Evolutionary conservation across 1,140 invertebrate genomes (phyloP), one percentile per base, ranked within the genome.

Genomic region (Akabosia matsudoensis): DNA sequence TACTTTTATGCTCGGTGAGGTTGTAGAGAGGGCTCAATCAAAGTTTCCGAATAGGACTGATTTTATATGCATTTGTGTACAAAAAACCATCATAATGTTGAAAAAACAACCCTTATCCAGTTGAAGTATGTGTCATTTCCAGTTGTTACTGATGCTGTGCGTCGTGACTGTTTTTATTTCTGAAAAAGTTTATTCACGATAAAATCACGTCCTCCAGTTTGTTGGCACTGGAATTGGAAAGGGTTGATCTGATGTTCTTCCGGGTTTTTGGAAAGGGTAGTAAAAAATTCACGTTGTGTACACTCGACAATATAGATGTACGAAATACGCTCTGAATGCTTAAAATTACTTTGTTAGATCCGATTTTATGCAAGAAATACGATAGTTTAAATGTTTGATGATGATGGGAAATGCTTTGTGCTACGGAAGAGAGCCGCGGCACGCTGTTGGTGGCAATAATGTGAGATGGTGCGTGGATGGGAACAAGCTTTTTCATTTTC

Each of bases 291-390:
- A n/a, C n/a, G n/a, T n/a, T n/a, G n/a, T n/a, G n/a, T n/a, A n/a
- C n/a, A n/a, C n/a, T n/a, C n/a, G n/a, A n/a, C n/a, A n/a, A n/a
- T n/a, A n/a, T n/a, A n/a, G n/a, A n/a, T n/a, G n/a, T n/a, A n/a
- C n/a, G n/a, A n/a, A n/a, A n/a, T n/a, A n/a, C n/a, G n/a, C n/a
- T n/a, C n/a, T n/a, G n/a, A n/a, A n/a, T n/a, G n/a, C n/a, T n/a
- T n/a, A n/a, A n/a, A n/a, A 31, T 16, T 61, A 61, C 54, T 61
- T 61, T 61, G 61, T 67, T 67, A 30, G 61, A 67, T 67, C 61
- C 24, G 61, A 67, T 67, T 67, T 67, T 67, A 67, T 67, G 61
- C 61, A 67, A 67, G 61, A 67, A 67, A 4, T 67, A 67, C 61
- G 61, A 67, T 67, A 30, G 26, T 67, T 67, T 67, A 67, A 67